Conservation (phyloP, 2,797 vertebrate species). For the Muraenolepis orangiensis region DNA sequence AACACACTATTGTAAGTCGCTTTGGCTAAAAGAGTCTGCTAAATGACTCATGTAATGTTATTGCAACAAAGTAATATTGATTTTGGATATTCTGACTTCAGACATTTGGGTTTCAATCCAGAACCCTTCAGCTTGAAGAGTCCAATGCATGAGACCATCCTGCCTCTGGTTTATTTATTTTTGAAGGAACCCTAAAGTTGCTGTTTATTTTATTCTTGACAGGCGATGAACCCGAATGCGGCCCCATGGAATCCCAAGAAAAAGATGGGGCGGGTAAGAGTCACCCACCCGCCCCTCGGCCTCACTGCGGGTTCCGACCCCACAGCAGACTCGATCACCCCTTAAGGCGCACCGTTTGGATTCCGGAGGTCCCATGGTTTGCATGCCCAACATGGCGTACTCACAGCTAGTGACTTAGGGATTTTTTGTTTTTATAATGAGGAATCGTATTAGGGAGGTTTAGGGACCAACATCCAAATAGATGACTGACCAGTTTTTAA, state of each 20-base stretch:
- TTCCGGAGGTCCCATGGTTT: conserved; percentile 42
- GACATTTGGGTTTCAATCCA: neutral
- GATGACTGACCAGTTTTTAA: conserved; percentile 52
- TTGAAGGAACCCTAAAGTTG: neutral
- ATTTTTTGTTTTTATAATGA: conserved; percentile 47
- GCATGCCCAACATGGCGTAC: conserved; percentile 34
- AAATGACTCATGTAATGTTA: too few relatives aligned
- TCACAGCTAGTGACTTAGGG: conserved; percentile 52
- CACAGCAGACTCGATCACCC: conserved; percentile 39
- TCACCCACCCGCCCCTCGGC: conserved; percentile 40
- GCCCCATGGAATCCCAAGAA: conserved; percentile 62
- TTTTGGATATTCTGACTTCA: too few relatives aligned
- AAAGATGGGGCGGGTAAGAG: conserved; percentile 39
- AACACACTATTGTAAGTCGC: too few relatives aligned
- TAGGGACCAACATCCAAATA: conserved; percentile 31
- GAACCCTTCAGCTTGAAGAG: neutral
- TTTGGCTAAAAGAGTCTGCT: too few relatives aligned
- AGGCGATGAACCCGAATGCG: conserved; percentile 60
- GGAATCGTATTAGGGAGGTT: neutral
- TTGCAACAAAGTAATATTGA: too few relatives aligned
- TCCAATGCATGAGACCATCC: neutral
- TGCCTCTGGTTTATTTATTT: neutral
- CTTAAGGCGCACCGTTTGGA: conserved; percentile 53
- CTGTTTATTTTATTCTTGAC: neutral
- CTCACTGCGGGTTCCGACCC: conserved; percentile 48